A percentile compares a stretch with the other conserved stretches of the same genome.
Evolutionary conservation across 2,797 vertebrate species (phyloP).

Genomic region (Australoheros facetus): DNA sequence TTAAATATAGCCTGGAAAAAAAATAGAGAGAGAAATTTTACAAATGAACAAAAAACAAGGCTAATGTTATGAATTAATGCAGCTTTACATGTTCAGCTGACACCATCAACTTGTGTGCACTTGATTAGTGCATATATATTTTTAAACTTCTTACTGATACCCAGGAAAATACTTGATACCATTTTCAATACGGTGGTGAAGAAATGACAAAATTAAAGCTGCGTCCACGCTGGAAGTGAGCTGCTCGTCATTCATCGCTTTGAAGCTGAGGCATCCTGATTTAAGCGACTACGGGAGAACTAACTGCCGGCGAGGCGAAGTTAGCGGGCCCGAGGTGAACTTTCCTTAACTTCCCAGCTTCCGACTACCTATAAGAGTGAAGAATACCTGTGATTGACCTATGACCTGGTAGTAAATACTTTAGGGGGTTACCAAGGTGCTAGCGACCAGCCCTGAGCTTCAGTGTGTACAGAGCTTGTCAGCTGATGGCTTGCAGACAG

Average conservation of each 20-base stretch:
- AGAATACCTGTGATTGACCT: neutral
- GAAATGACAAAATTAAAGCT: neutral
- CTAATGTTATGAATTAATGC: too few species aligned
- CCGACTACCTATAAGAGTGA: too few species aligned
- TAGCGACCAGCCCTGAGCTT: neutral
- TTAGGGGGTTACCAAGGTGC: neutral
- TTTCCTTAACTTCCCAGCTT: too few species aligned
- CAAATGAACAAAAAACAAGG: neutral
- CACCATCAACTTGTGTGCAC: neutral
- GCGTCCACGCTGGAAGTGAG: too few species aligned
- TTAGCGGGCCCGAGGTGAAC: too few species aligned
- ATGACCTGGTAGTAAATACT: neutral
- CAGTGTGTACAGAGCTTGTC: neutral
- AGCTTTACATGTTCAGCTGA: neutral
- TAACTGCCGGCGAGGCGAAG: neutral
- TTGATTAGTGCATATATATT: neutral
- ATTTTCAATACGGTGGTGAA: neutral
- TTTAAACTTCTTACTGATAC: neutral
- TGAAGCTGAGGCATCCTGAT: too few species aligned
- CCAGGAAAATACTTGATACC: neutral
- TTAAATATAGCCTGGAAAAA: neutral
- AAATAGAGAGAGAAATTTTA: neutral
- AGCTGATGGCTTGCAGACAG: neutral
- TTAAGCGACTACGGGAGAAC: neutral
- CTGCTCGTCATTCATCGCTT: too few species aligned